These are phyloP conservation scores for Plectrocnemia conspersa DNA, from an alignment of 1,140 invertebrate genomes.

Conservation along the genomic window DNA sequence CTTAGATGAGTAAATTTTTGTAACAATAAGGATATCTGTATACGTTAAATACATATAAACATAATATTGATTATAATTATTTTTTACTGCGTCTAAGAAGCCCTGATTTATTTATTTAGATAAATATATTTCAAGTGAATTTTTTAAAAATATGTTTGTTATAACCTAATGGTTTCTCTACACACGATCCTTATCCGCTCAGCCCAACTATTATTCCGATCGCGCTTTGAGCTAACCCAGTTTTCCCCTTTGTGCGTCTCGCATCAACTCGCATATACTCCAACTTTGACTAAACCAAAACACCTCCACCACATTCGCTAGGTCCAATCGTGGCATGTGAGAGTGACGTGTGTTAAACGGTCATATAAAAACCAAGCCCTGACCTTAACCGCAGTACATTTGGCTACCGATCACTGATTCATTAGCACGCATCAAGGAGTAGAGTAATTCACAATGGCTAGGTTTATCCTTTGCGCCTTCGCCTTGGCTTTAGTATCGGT, in stretches of 20 bases:
- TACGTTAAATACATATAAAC: too few species aligned
- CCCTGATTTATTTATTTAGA: too few species aligned
- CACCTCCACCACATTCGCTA: constrained; percentile 1
- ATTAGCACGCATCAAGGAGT: constrained; percentile 40
- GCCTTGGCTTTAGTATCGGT: constrained; percentile 10
- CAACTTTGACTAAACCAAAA: constrained; percentile 5
- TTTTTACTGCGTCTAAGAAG: too few species aligned
- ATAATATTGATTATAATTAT: too few species aligned
- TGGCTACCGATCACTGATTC: constrained; percentile 43
- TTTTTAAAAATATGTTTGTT: too few species aligned
- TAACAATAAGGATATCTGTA: too few species aligned
- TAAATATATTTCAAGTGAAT: too few species aligned
- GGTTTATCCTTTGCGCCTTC: constrained; percentile 9
- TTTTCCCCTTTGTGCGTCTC: constrained; percentile 14
- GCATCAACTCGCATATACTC: background rate
- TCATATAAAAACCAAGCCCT: constrained; percentile 52
- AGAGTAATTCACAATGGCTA: constrained; percentile 5
- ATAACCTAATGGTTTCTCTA: too few species aligned
- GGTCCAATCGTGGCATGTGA: constrained; percentile 37
- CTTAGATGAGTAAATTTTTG: too few species aligned
- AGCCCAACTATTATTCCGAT: constrained; percentile 17
- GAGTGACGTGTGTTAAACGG: constrained; percentile 50
- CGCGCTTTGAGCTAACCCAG: constrained; percentile 18
- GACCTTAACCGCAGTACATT: constrained; percentile 47
- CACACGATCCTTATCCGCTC: background rate